Evolutionary conservation across 2,888 invertebrate genomes (phyloP), one percentile per base, ranked within the genome.

Genomic region (Drosophila fulvimacula): DNA sequence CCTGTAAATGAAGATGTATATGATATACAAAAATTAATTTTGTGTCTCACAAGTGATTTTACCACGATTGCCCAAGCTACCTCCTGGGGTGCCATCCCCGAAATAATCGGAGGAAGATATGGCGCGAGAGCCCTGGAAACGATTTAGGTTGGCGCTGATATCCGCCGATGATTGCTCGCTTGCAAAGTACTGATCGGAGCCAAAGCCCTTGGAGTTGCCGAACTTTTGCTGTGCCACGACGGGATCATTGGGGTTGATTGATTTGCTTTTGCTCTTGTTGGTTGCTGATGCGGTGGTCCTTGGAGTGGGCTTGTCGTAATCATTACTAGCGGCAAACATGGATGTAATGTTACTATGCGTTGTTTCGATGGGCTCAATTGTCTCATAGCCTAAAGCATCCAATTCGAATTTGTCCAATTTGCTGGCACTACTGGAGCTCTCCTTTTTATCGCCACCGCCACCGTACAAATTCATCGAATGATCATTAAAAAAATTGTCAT

Each of bases 101-200:
- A 99, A 99, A 92, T 97, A 97, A 92, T 99, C 99, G 5, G 98
- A 97, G 21, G 98, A 99, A 27, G 99, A 99, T 93, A 99, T 99
- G 93, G 97, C 96, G 76, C 95, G 95, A 83, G 97, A 97, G 69
- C 99, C 99, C 93, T 98, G 97, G 93, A 99, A 99, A 77, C 98
- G 94, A 52, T 92, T 90, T 17, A 95, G 92, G 92, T 94, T 95
- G 15, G 79, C 76, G 41, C 86, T 82, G 3, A 79, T 59, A 56
- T 89, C 86, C n/a, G 78, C 51, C 86, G 94, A 93, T 17, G 80
- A 79, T 65, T 92, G 91, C 69, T 94, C 94, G 84, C 96, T 96
- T 9, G 96, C 96, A 92, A 99, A 99, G 94, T 95, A 99, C 93
- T 98, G 98, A 91, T 98, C 98, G 0, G 99, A 99, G 66, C 99